Evolutionary conservation across 2,113 vertebrate species (phyloP), one percentile per base, ranked within the genome.

Genomic region (Amphiprion percula): DNA sequence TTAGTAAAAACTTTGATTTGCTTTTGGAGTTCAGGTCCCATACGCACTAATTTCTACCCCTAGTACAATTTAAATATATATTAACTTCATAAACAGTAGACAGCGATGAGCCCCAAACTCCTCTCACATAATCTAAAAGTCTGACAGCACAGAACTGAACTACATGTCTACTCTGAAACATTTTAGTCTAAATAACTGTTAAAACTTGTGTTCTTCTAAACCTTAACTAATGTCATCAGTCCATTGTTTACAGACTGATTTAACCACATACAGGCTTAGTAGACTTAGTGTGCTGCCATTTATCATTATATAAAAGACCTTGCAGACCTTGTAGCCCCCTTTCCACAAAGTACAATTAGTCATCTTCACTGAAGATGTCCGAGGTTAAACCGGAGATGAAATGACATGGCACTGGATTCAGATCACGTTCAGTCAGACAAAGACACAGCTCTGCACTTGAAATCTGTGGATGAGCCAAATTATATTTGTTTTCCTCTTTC

Each of bases 31-130:
- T 77, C 83, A 86, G 75, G 78, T 82, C 78, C 82, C 79, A 72
- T 67, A 86, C 79, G 74, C 61, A 81, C 87, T 82, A 88, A 71
- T 73, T 62, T 81, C 90, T 90, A 92, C 56, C 59, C 67, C 85
- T 87, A 90, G 62, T 86, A 87, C 83, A 80, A 60, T 83, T 85
- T 79, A 84, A 90, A 92, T 90, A 91, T 92, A 90, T 92, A 93
- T 90, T 91, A 92, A 87, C 82, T 88, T 90, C 85, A 78, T 90
- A 69, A 90, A 85, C 83, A 87, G 83, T 53, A 71, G 75, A 87
- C 70, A 82, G 66, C 46, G 49, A 79, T 58, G 61, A 80, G 77
- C 68, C 71, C 74, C 24, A 78, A 70, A 79, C 69, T 80, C 74
- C 41, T 63, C 71, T 68, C 23, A 82, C 64, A 59, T 47, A 3